Conservation (phyloP, 1,140 invertebrate genomes). For the Pogonomyrmex barbatus region DNA sequence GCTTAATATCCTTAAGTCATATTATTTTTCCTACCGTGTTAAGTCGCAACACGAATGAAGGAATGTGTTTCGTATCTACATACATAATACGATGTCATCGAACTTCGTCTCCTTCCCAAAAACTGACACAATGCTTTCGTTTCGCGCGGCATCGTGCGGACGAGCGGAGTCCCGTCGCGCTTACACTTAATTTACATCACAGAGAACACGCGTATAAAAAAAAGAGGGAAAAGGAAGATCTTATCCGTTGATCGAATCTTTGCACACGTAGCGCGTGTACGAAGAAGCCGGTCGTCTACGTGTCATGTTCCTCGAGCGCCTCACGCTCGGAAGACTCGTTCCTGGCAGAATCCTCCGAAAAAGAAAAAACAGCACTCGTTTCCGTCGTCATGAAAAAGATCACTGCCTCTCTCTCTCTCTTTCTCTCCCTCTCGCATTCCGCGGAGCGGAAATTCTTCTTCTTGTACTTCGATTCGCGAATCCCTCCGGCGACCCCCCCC, state of each 20-base stretch:
- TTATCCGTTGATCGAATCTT: slow-evolving; percentile 11
- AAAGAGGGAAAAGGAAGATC: slow-evolving; percentile 21
- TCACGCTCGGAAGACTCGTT: slow-evolving; percentile 6
- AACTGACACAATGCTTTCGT: slow-evolving; percentile 7
- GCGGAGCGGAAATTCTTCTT: neutral
- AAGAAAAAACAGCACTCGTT: slow-evolving; percentile 4
- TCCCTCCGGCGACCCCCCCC: neutral
- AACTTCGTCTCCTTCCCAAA: slow-evolving; percentile 29
- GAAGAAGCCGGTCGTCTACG: neutral
- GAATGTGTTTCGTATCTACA: slow-evolving; percentile 73
- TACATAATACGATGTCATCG: slow-evolving; percentile 24
- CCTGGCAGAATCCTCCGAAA: neutral
- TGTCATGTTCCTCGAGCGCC: slow-evolving; percentile 29
- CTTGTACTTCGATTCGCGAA: neutral
- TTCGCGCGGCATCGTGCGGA: neutral
- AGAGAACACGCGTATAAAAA: slow-evolving; percentile 52
- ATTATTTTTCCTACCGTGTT: slow-evolving; percentile 62
- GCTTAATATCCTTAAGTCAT: slow-evolving; percentile 20
- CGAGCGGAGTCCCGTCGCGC: neutral
- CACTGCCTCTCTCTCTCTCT: neutral
- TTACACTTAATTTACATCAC: slow-evolving; percentile 51
- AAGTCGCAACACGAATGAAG: slow-evolving; percentile 78
- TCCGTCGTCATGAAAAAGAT: neutral
- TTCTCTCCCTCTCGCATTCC: neutral
- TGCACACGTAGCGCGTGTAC: neutral